A percentile compares a stretch with the other conserved stretches of the same genome.
Evolutionary conservation across 2,113 vertebrate species (phyloP).

Genomic region (Lamprotornis superbus): DNA sequence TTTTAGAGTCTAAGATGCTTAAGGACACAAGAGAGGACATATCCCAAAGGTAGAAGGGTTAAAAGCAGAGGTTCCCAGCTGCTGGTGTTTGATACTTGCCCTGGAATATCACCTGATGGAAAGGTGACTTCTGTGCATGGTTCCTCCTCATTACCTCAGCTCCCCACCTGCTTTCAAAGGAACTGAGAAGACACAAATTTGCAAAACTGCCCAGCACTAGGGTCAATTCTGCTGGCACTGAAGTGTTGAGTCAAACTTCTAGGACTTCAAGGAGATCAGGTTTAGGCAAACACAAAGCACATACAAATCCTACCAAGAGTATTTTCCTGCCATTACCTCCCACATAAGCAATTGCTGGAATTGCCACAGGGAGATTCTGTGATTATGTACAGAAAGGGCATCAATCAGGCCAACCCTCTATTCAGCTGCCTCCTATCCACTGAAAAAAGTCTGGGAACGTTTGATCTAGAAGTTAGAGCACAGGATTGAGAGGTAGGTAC

Average conservation of each 20-base stretch:
- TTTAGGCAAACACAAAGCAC: slow-evolving; percentile 63
- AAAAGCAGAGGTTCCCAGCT: neutral
- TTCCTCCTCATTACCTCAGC: neutral
- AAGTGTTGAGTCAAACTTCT: slow-evolving; percentile 6
- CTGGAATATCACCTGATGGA: neutral
- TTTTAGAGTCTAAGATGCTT: neutral
- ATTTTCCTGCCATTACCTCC: slow-evolving; percentile 66
- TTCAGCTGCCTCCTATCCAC: slow-evolving; percentile 55
- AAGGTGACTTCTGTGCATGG: neutral
- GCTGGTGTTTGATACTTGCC: neutral
- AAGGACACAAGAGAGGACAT: neutral
- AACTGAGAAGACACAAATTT: neutral
- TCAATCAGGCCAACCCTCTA: slow-evolving; percentile 57
- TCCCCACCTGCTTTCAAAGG: neutral
- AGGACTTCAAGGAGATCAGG: slow-evolving; percentile 62
- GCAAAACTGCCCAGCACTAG: neutral
- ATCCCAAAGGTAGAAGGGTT: neutral
- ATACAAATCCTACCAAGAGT: slow-evolving; percentile 56
- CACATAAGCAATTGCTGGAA: slow-evolving; percentile 64
- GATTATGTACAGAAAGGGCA: slow-evolving; percentile 62
- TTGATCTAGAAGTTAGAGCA: slow-evolving; percentile 38
- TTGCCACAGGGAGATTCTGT: slow-evolving; percentile 61
- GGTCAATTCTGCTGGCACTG: neutral
- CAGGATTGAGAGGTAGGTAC: slow-evolving; percentile 25
- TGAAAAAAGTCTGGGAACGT: slow-evolving; percentile 55